Percentiles rank a stretch among this genome's conserved stretches.
phyloP scores from a whole-genome alignment of 2,888 invertebrate species.

The Cancer borealis region DNA sequence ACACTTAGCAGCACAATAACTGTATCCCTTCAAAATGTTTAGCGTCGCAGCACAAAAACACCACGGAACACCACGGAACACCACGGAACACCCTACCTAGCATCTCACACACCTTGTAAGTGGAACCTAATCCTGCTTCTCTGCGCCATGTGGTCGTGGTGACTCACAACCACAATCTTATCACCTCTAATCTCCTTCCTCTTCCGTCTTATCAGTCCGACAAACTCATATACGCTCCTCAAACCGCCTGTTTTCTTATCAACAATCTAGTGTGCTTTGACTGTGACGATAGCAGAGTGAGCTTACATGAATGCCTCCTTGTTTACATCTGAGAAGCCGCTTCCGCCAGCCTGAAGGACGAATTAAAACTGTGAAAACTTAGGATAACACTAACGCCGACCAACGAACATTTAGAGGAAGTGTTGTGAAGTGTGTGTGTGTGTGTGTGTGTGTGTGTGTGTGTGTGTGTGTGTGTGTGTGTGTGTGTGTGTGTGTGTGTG shows the following conservation, averaged over 20 bases:
- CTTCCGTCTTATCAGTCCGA: background rate
- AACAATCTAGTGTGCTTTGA: background rate
- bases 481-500: slow-evolving; percentile 11
- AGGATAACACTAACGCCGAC: background rate
- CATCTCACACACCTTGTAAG: background rate
- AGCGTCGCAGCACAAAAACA: background rate
- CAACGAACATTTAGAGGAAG: no score
- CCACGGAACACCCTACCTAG: background rate
- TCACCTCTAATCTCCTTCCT: background rate
- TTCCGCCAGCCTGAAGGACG: background rate
- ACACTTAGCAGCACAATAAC: background rate
- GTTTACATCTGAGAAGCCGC: background rate
- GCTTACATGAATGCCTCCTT: background rate
- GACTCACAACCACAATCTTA: background rate
- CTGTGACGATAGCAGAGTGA: background rate
- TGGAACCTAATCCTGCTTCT: background rate
- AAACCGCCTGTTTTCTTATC: background rate
- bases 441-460: slow-evolving; percentile 14
- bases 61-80: no score
- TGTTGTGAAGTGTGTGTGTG: background rate
- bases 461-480: no score
- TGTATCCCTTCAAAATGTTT: background rate
- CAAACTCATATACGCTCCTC: background rate
- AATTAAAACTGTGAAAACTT: background rate
- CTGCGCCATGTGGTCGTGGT: background rate